These are phyloP conservation scores for Sarcophaga rosellei DNA, from an alignment of 2,888 invertebrate species.

Conservation along the genomic window DNA sequence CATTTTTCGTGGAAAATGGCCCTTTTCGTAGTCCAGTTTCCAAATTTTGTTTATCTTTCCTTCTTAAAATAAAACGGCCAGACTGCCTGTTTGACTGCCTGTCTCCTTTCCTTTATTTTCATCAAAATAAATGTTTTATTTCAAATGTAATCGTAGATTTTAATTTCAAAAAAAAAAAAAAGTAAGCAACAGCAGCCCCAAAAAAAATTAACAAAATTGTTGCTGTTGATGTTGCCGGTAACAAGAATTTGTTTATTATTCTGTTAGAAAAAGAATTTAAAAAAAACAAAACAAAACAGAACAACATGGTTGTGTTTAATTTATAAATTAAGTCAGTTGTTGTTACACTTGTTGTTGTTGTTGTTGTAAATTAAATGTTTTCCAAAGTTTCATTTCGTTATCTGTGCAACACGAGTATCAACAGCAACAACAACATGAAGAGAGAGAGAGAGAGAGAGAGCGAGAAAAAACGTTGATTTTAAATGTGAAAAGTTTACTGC, in stretches of 20 bases:
- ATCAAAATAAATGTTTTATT: constrained; percentile 16
- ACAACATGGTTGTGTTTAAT: constrained; percentile 27
- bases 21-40: neutral
- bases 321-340: constrained; percentile 8
- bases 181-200: neutral
- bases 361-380: constrained; percentile 23
- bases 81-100: no score
- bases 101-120: no score
- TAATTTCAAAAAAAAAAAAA: constrained; percentile 7
- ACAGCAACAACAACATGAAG: neutral
- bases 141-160: constrained; percentile 30
- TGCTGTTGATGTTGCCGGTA: neutral
- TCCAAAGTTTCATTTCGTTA: neutral
- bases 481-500: no score
- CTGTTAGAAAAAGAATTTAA: neutral
- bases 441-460: neutral
- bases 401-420: neutral
- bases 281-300: neutral
- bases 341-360: neutral
- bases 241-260: constrained; percentile 20
- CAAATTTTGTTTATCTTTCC: neutral
- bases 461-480: neutral
- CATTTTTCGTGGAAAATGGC: constrained; percentile 15
- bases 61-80: no score
- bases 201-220: neutral